Evolutionary conservation across 2,797 vertebrate species (phyloP), one percentile per base, ranked within the genome.

Genomic region (Chelmon rostratus): DNA sequence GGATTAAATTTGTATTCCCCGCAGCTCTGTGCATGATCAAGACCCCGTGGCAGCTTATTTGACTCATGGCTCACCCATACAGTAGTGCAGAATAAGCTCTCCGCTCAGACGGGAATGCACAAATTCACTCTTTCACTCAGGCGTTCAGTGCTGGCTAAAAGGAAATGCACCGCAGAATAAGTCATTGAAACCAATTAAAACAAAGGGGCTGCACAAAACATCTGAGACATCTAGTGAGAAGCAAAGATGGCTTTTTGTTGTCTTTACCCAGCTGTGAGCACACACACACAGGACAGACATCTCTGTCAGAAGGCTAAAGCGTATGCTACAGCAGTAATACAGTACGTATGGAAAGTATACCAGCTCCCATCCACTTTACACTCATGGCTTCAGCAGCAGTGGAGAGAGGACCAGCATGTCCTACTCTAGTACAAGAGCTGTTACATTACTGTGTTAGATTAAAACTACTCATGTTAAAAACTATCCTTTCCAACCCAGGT

Each of bases 1-100:
- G 19, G 19, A 42, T 25, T 56, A 25, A 19, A 79, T 83, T 70
- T 69, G 74, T 82, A 71, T 88, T 84, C 28, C 67, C 58, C 52
- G 2, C 58, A 25, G 56, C 73, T 57, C 40, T 38, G 65, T 79
- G 46, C 23, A 5, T 25, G 35, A 67, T 78, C 61, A 42, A 46
- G 54, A 21, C 28, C 65, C 47, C 25, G 15, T 74, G 46, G 47
- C 79, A 75, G 65, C 70, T 79, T 73, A 65, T 74, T 78, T 74
- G 58, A 77, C 52, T 76, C 61, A 47, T 67, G 38, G 56, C 35
- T 61, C 54, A 64, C 44, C 25, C 31, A 1, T 23, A 49, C 56
- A 79, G 57, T 49, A 25, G 49, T 68, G 54, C n/a, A 79, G 79
- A 76, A 78, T 61, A 35, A 74, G 52, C 57, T 47, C 28, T 71